phyloP scores from a whole-genome alignment of 2,888 invertebrate species.

The Tethea ocularis region DNA sequence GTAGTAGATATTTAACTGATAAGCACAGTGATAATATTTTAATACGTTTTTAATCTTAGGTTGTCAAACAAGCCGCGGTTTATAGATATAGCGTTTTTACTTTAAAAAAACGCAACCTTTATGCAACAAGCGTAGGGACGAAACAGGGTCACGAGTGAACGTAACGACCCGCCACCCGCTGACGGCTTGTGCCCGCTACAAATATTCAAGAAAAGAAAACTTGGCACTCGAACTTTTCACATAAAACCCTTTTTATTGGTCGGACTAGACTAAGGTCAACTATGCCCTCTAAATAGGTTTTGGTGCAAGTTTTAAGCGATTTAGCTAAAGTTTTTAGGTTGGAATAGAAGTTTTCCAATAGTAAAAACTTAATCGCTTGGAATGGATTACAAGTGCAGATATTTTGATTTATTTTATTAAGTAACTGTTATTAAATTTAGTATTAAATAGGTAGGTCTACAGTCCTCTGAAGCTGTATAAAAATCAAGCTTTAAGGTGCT shows the following conservation, averaged over 20 bases:
- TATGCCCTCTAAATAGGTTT: constrained; percentile 29
- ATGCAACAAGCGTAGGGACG: constrained; percentile 6
- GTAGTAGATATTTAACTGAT: no score
- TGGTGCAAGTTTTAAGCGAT: constrained; percentile 24
- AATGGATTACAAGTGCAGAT: no score
- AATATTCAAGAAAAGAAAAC: constrained; percentile 35
- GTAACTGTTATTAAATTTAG: no score
- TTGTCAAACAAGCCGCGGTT: neutral
- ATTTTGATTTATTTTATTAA: no score
- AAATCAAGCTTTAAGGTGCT: no score
- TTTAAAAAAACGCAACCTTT: neutral
- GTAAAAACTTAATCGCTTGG: neutral
- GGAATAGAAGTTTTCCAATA: neutral
- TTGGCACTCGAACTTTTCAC: constrained; percentile 46
- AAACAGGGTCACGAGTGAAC: constrained; percentile 9
- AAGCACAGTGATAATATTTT: no score
- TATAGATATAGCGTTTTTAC: neutral
- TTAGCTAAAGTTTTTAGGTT: neutral
- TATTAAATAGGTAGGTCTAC: no score
- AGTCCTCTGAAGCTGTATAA: no score
- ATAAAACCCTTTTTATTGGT: constrained; percentile 69
- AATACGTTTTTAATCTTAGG: neutral
- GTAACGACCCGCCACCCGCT: neutral
- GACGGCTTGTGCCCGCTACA: constrained; percentile 16
- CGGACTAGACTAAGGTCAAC: constrained; percentile 56